Evolutionary conservation across 1,140 invertebrate genomes (phyloP), one percentile per base, ranked within the genome.

Genomic region (Atopsyche davidsoni): DNA sequence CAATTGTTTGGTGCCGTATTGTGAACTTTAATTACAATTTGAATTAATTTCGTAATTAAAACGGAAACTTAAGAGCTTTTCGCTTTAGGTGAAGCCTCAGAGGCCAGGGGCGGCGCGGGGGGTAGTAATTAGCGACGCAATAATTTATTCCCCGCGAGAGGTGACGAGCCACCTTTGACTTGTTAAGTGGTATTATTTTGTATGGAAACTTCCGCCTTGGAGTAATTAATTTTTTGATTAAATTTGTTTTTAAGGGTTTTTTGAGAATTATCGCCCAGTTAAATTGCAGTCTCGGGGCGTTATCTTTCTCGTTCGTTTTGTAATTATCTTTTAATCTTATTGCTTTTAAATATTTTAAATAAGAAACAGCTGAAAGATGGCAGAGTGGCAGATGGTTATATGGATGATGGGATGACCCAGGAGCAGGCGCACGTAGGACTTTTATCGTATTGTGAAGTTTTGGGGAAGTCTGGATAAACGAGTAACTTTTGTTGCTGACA

Each of bases 1-100:
- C 56, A 58, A 58, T 58, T 58, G 56, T 58, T 58, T 41, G 47
- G 56, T 51, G 44, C 56, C 51, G 56, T 54, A 58, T 58, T 58
- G 57, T 58, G 57, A 58, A 58, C 57, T 58, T 58, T 58, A 58
- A 58, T 58, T 58, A 58, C 57, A 58, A 58, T 58, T 58, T 58
- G 57, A 58, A 58, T 58, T 58, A 58, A 58, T 58, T 58, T 58
- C 46, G 57, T 55, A 58, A 58, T 58, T 58, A 58, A 58, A 58
- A 58, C 57, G 49, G 57, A 58, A 58, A 58, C 57, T 58, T 58
- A 58, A 55, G 49, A 58, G 57, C 57, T 58, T 58, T 58, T 58
- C 55, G 55, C 55, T 57, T 57, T 50, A 57, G 55, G 55, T 47
- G 35, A 40, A 46, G 42, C 39, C 39, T 34, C 51, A 41, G 24